Base-by-base conservation (phyloP, 1,140 invertebrate genomes). In the Pollicipes pollicipes region DNA sequence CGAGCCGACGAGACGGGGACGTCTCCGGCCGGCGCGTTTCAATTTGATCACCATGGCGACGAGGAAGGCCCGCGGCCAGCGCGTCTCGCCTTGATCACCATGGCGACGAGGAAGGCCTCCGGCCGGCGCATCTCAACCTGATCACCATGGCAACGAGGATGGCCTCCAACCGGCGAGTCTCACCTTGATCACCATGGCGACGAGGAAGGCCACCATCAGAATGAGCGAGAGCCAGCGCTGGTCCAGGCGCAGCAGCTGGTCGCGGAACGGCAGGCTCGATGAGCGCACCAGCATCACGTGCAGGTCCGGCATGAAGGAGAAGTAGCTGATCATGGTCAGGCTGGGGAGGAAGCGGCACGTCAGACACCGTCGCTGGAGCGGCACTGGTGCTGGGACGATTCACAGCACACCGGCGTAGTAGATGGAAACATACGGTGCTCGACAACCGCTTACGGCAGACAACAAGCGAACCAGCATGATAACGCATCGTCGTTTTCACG, bases 291-390 rank as follows among this genome's bases (percentile, higher is more conserved):
- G 84, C 70, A 91, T 80, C 74, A 85, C 85, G 75, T 88, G 85
- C 67, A 91, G 84, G 70, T 91, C 88, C 70, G 90, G 88, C 70
- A 91, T 80, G 79, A 91, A 92, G 75, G 88, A 90, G 69, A 93
- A 83, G 79, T 90, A 93, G 10, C 90, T 88, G 71, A 90, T 88
- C 32, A 89, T 88, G 8, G 88, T 90, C 75, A 93, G 79, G 68
- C 88, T 90, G 75, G 30, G 21, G 32, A 31, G 31, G 63, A 21
- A 8, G 67, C 30, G 13, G 24, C 16, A 30, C 28, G 45, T 69
- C 68, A 69, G 32, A 30, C 32, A 67, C 17, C 29, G n/a, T 21
- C 3, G 63, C 8, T 64, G 67, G 30, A 70, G 67, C 28, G 69
- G 29, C 26, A 70, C 28, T 8, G 30, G 63, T 17, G 30, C n/a